A percentile compares a stretch with the other conserved stretches of the same genome.
phyloP scores from a whole-genome alignment of 2,113 vertebrate species.

The Meleagris gallopavo region DNA sequence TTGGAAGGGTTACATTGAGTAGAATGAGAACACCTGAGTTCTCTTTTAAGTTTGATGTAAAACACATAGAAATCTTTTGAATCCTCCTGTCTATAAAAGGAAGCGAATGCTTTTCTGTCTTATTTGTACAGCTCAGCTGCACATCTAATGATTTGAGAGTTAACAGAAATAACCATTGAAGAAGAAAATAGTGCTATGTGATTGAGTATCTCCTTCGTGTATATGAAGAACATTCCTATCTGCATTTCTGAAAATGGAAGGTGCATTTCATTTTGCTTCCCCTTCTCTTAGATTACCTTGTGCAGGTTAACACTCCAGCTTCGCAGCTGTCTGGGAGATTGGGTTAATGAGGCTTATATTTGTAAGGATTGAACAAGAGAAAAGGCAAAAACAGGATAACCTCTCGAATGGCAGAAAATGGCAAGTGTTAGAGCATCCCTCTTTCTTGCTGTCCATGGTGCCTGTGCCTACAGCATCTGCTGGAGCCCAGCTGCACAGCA shows the following conservation, averaged over 20 bases:
- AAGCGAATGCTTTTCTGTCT: neutral
- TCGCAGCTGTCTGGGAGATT: neutral
- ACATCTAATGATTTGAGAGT: neutral
- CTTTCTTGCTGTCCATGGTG: neutral
- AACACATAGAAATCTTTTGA: neutral
- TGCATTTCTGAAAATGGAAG: neutral
- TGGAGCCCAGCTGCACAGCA: accelerated
- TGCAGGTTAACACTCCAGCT: neutral
- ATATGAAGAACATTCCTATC: neutral
- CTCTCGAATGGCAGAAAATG: neutral
- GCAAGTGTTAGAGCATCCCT: neutral
- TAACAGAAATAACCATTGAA: neutral
- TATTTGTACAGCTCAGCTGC: neutral
- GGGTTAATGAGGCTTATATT: neutral
- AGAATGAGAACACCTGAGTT: neutral
- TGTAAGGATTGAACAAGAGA: neutral
- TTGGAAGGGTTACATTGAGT: neutral
- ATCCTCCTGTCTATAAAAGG: neutral
- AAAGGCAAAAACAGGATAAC: neutral
- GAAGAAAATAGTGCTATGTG: neutral
- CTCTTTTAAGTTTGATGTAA: neutral
- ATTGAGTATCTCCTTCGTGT: neutral
- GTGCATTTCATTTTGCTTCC: neutral
- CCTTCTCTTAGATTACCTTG: neutral
- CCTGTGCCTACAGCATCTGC: accelerated